Evolutionary conservation across 2,888 invertebrate genomes (phyloP), one percentile per base, ranked within the genome.

Genomic region (Sipha maydis): DNA sequence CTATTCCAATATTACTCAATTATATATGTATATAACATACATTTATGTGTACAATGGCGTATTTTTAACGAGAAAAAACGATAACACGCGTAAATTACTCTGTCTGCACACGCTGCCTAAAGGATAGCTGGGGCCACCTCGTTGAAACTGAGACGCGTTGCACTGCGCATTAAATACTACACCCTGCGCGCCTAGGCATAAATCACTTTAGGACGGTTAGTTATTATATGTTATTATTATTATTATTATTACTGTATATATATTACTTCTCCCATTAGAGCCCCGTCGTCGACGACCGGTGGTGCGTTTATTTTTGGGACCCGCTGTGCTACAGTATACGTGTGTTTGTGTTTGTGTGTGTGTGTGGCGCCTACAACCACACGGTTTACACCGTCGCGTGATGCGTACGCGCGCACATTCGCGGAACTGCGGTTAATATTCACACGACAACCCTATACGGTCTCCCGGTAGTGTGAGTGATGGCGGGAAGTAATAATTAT

Each of bases 241-340:
- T 34, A 34, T 4, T 34, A 61, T 17, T 54, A 9, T 2, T 3
- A n/a, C 19, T 56, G 83, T 28, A 71, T 21, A 3, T 56, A 1
- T 56, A 56, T 56, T 19, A 3, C 41, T 41, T 41, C 8, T 41
- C 86, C 86, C 86, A 56, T 79, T 86, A 73, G 61, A 80, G 61
- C 41, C 73, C 41, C 41, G 75, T 38, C 88, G 75, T 21, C 25
- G 86, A 41, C 61, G 28, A 61, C 28, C 88, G 80, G 41, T 31
- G 86, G 80, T 61, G 88, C 80, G 88, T 82, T 82, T 88, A 88
- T 88, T 88, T 88, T 88, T 31, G 88, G 80, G 28, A 79, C 54
- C 41, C 48, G 77, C 85, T 41, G 79, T 17, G 34, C 38, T 25
- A 25, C 3, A 21, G 8, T 34, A 34, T 4, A 34, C 34, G 34